Evolutionary conservation across 1,140 invertebrate species (phyloP).

Genomic region (Zaprionus ornatus): DNA sequence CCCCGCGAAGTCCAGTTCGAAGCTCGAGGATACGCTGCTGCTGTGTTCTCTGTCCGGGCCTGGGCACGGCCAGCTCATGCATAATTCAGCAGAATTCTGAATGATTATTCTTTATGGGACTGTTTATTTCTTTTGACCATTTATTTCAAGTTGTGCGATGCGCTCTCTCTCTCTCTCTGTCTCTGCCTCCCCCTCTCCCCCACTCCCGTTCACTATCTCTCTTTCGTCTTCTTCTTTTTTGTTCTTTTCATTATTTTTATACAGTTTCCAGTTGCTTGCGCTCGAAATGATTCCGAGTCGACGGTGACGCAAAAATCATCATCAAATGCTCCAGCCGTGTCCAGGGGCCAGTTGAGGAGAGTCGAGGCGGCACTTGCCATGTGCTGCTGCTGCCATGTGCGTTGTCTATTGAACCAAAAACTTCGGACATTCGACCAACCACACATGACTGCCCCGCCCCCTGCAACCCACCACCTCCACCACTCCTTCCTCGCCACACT

Average conservation of each 20-base stretch:
- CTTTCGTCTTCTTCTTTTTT: constrained; percentile 15
- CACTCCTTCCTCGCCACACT: neutral
- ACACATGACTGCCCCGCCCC: constrained; percentile 53
- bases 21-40: constrained; percentile 25
- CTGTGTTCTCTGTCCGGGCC: constrained; percentile 23
- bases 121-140: constrained; percentile 84
- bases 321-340: constrained; percentile 63
- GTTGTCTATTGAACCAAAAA: constrained; percentile 79
- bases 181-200: neutral
- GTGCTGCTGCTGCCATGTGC: constrained; percentile 38
- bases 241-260: constrained; percentile 78
- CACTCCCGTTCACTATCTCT: constrained; percentile 2
- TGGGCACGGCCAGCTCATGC: constrained; percentile 67
- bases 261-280: constrained; percentile 82
- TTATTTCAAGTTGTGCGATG: constrained; percentile 79
- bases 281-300: constrained; percentile 78
- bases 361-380: constrained; percentile 22
- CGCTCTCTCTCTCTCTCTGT: constrained; percentile 15
- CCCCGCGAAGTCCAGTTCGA: constrained; percentile 58
- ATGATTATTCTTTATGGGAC: constrained; percentile 84
- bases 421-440: constrained; percentile 38
- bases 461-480: neutral
- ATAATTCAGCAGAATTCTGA: constrained; percentile 84
- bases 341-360: constrained; percentile 17
- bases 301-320: constrained; percentile 82